Base-by-base conservation (phyloP, 2,888 invertebrate species). In the Timema cristinae region DNA sequence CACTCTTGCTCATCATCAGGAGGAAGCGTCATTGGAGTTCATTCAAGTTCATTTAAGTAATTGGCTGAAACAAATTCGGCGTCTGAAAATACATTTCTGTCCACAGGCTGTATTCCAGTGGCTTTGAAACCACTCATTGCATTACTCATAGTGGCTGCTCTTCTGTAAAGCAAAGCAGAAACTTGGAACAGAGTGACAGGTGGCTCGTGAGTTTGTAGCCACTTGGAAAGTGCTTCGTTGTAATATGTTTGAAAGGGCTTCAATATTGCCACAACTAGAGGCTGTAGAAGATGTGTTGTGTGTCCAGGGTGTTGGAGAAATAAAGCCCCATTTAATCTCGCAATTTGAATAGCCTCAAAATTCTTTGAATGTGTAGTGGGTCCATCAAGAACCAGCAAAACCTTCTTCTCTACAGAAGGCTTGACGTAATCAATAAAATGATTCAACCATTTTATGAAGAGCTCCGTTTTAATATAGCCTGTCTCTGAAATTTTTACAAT, bases 341-440 rank as follows among this genome's bases (percentile, higher is more conserved):
- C 63, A 6, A 63, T 11, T 13, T 63, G 32, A 1, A 63, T 63
- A 16, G 63, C 63, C 6, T 63, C 63, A 1, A 63, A 32, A 63
- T 63, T 63, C 48, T 63, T 63, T 63, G 6, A 63, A n/a, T 63
- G 32, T 63, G 63, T 63, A 5, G 5, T 63, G 63, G 32, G 63
- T 32, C 32, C 63, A 32, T n/a, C 63, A n/a, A n/a, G n/a, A n/a
- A n/a, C n/a, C n/a, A n/a, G n/a, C n/a, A n/a, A n/a, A n/a, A n/a
- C n/a, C n/a, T n/a, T n/a, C n/a, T n/a, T n/a, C n/a, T n/a, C n/a
- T n/a, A n/a, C n/a, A n/a, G n/a, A n/a, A n/a, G n/a, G n/a, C n/a
- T n/a, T n/a, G n/a, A n/a, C n/a, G n/a, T n/a, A n/a, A n/a, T n/a
- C n/a, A n/a, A n/a, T n/a, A n/a, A n/a, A n/a, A n/a, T n/a, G n/a